phyloP scores from a whole-genome alignment of 2,113 vertebrate genomes.

The Corythoichthys haematopterus region DNA sequence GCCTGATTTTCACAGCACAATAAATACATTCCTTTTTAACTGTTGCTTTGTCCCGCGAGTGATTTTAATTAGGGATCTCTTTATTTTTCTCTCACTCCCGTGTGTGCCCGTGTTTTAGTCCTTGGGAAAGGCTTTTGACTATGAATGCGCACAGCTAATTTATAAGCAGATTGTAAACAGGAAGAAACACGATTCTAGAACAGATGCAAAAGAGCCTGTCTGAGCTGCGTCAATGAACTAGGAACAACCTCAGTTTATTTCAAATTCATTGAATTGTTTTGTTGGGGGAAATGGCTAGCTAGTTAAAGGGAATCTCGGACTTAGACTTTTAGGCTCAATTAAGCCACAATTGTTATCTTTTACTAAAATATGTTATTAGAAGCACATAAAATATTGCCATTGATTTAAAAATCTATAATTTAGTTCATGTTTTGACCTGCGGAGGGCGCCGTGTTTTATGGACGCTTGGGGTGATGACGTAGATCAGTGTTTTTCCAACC shows the following conservation, averaged over 20 bases:
- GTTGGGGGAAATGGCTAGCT: no score
- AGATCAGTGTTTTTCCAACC: no score
- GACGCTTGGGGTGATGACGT: no score
- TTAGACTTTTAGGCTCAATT: no score
- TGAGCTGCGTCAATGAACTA: not conserved
- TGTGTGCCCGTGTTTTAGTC: conserved; percentile 24
- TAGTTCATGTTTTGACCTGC: no score
- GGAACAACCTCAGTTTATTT: not conserved
- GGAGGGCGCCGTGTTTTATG: no score
- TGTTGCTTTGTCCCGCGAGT: conserved; percentile 37
- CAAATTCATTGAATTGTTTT: not conserved
- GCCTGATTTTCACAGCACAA: conserved; percentile 33
- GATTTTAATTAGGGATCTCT: conserved; percentile 55
- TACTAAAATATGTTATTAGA: no score
- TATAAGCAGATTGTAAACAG: conserved; percentile 19
- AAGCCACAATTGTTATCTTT: not conserved
- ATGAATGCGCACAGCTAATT: conserved; percentile 27
- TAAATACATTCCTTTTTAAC: conserved; percentile 49
- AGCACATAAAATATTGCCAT: no score
- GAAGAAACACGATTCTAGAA: conserved; percentile 30
- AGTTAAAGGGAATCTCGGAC: no score
- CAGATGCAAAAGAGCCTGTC: not conserved
- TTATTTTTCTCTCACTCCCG: conserved; percentile 32
- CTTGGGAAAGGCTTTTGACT: conserved; percentile 29
- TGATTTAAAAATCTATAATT: no score